These are phyloP conservation scores for Scolanthus callimorphus DNA, from an alignment of 92 coral and sea anemone genomes.

Conservation along the genomic window DNA sequence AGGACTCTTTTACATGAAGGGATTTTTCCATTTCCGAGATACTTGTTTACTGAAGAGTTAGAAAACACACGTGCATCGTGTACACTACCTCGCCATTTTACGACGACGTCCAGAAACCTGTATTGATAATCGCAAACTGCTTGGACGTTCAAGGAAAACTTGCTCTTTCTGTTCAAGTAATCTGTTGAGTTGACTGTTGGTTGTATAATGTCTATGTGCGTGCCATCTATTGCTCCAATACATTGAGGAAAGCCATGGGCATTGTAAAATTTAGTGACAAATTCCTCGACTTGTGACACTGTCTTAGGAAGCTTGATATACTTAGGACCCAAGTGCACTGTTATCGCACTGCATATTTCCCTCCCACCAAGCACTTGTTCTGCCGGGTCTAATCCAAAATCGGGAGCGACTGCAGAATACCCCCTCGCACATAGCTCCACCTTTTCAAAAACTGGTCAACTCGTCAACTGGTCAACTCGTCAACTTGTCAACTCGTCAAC, in stretches of 20 bases:
- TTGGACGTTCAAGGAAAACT: slow-evolving; percentile 30
- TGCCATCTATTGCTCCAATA: background rate
- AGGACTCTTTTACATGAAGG: no score
- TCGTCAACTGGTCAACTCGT: no score
- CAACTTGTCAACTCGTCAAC: no score
- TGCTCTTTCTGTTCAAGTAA: slow-evolving; percentile 36
- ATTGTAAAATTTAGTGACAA: slow-evolving; percentile 7
- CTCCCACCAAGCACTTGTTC: slow-evolving; percentile 7
- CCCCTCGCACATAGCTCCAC: no score
- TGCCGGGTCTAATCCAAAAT: slow-evolving; percentile 37
- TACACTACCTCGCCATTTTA: slow-evolving; percentile 64
- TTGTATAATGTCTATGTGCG: slow-evolving; percentile 5
- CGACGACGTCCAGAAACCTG: slow-evolving; percentile 40
- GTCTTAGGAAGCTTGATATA: slow-evolving; percentile 5
- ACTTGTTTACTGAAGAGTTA: slow-evolving; percentile 35
- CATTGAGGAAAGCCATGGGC: slow-evolving; percentile 11
- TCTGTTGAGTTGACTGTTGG: slow-evolving; percentile 28
- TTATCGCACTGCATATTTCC: slow-evolving; percentile 7
- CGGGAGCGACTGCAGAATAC: no score
- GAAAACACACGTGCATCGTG: slow-evolving; percentile 42
- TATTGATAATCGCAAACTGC: slow-evolving; percentile 43
- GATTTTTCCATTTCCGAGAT: no score
- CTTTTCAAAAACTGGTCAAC: no score
- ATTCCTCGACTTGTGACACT: background rate
- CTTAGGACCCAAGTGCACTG: background rate